Base-by-base conservation (phyloP, 2,888 invertebrate species). In the Nymphalis polychloros region DNA sequence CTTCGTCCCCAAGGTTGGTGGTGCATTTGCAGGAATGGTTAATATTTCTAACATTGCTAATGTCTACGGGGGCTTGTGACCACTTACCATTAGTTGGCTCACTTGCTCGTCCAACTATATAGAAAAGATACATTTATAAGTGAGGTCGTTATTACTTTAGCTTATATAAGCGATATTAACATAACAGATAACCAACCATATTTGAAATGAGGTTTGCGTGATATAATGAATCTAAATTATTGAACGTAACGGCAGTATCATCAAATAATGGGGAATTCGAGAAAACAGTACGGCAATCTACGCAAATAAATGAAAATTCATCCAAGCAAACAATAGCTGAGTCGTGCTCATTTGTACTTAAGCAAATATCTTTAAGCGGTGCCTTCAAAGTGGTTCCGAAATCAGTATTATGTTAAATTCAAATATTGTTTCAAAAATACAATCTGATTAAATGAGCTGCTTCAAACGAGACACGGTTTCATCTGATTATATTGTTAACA, bases 221-320 rank as follows among this genome's bases (percentile, higher is more conserved):
- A 68, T 17, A 53, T 66, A 68, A 49, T n/a, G 63, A 71, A 71
- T 60, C 49, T 71, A 76, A 79, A 82, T 80, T 77, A 79, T 81
- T 81, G 77, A 81, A 66, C 72, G 59, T 76, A 77, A 82, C 79
- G 79, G 79, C 77, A 73, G 79, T 78, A 81, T 83, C 78, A 78
- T 81, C 79, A 83, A 84, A 81, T 79, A 84, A 75, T 69, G 66
- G 55, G 69, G 63, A 63, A 53, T 63, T 52, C 72, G 74, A 75
- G 73, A 74, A 78, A 79, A 80, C 77, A 78, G 75, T 41, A 67
- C 53, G 61, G 67, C 63, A 72, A 73, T 79, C 77, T 79, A 79
- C 76, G 79, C 81, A 82, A 84, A 85, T 84, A 84, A 81, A 84
- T 82, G 83, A 82, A 83, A 84, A 85, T 83, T 83, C 82, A 84